Percentiles rank a stretch among this genome's conserved stretches.
Evolutionary conservation across 2,113 vertebrate genomes (phyloP).

Genomic region (Hipposideros armiger): DNA sequence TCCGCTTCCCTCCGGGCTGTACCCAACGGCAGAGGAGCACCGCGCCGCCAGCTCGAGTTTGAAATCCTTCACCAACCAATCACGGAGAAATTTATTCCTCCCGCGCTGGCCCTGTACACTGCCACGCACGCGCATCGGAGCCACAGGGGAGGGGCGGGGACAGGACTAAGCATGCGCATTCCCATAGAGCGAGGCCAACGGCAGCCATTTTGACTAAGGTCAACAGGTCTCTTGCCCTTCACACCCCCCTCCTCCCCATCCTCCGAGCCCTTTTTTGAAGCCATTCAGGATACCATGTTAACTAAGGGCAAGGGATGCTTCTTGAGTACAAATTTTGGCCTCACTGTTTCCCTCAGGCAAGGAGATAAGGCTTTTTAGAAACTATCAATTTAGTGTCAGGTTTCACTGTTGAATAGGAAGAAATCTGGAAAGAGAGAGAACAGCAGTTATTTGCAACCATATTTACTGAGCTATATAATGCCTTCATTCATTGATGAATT

Average conservation of each 20-base stretch:
- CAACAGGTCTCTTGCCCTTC: background rate
- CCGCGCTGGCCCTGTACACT: background rate
- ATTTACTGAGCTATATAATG: conserved; percentile 9
- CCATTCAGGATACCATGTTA: conserved; percentile 54
- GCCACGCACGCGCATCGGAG: background rate
- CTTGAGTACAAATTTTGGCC: background rate
- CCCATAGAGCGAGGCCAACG: background rate
- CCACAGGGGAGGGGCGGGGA: too few relatives aligned
- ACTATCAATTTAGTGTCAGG: background rate
- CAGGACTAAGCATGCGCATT: background rate
- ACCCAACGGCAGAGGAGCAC: conserved; percentile 4
- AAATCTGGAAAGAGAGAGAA: conserved; percentile 26
- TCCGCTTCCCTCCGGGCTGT: background rate
- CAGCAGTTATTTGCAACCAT: conserved; percentile 34
- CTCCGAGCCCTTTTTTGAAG: background rate
- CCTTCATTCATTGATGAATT: background rate
- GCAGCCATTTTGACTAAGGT: conserved; percentile 71
- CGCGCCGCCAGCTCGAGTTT: conserved; percentile 78
- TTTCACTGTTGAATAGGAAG: conserved; percentile 5
- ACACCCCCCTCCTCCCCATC: fast-evolving
- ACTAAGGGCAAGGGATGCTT: conserved; percentile 39
- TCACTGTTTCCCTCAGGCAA: background rate
- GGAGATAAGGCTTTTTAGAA: conserved; percentile 25
- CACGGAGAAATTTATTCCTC: conserved; percentile 65
- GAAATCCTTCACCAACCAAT: conserved; percentile 80